Evolutionary conservation across 2,888 invertebrate genomes (phyloP).

Genomic region (Noctua fimbriata): DNA sequence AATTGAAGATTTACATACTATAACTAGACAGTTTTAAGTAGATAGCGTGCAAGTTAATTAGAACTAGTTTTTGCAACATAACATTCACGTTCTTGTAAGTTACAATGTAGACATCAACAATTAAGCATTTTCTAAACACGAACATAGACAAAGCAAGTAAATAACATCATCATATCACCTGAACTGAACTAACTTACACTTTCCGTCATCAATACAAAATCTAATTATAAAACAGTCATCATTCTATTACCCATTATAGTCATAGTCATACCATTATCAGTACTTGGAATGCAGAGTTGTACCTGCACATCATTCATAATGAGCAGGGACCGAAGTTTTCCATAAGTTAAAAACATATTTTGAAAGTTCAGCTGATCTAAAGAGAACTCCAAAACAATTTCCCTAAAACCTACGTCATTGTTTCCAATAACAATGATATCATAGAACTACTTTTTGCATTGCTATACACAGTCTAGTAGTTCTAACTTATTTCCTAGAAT

Average conservation of each 20-base stretch:
- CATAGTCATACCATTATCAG: background rate
- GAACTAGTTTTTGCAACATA: slow-evolving; percentile 20
- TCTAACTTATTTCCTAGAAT: slow-evolving; percentile 10
- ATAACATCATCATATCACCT: slow-evolving; percentile 6
- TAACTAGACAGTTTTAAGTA: background rate
- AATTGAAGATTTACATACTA: background rate
- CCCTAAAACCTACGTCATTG: background rate
- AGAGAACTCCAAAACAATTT: background rate
- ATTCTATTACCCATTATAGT: background rate
- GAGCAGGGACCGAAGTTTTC: background rate
- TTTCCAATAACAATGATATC: background rate
- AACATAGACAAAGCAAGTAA: slow-evolving; percentile 54
- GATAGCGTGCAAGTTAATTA: background rate
- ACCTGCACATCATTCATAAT: background rate
- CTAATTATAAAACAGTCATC: background rate
- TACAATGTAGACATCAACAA: slow-evolving; percentile 1
- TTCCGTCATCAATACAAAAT: slow-evolving; percentile 2
- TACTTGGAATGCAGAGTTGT: background rate
- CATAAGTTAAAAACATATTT: background rate
- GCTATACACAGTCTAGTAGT: background rate
- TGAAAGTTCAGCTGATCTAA: background rate
- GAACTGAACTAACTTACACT: background rate
- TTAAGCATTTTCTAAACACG: slow-evolving; percentile 61
- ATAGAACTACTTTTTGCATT: background rate
- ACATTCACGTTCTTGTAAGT: slow-evolving; percentile 23